phyloP scores from a whole-genome alignment of 2,888 invertebrate species.

The Drosophila villosipedis region DNA sequence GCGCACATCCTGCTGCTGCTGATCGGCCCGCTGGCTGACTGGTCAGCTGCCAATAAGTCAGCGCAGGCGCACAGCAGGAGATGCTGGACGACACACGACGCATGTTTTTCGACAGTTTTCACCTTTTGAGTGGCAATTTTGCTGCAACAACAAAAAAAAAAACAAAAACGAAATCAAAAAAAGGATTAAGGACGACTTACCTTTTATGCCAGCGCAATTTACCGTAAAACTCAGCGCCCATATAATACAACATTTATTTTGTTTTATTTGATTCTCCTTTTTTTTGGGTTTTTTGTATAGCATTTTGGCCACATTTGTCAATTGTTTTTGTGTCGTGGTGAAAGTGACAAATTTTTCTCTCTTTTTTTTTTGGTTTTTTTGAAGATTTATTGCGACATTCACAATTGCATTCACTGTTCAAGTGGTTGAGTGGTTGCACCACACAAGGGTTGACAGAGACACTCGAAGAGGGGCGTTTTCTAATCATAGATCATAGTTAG shows the following conservation, averaged over 20 bases:
- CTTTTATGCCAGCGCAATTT: conserved; percentile 70
- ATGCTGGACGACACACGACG: conserved; percentile 21
- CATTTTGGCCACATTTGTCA: conserved; percentile 69
- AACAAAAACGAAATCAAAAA: neutral
- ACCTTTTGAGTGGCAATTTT: conserved; percentile 74
- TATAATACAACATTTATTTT: conserved; percentile 12
- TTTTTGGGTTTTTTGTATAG: conserved; percentile 49
- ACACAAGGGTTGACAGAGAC: conserved; percentile 60
- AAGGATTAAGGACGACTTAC: conserved; percentile 63
- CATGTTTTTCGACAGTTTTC: conserved; percentile 69
- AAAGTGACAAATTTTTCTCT: conserved; percentile 74
- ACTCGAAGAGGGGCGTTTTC: conserved; percentile 36
- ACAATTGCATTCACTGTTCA: conserved; percentile 45
- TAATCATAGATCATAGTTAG: conserved; percentile 36
- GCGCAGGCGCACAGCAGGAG: conserved; percentile 70
- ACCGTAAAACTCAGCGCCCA: conserved; percentile 60
- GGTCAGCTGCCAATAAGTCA: conserved; percentile 73
- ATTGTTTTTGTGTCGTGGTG: conserved; percentile 63
- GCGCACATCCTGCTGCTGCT: conserved; percentile 14
- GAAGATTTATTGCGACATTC: conserved; percentile 59
- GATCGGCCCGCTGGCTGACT: conserved; percentile 23
- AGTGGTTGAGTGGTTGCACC: conserved; percentile 66
- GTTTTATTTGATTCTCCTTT: conserved; percentile 19
- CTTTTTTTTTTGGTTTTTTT: conserved; percentile 1
- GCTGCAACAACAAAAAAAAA: conserved; percentile 1